Conservation (phyloP, 2,888 invertebrate genomes). For the Drosophila greeni region DNA sequence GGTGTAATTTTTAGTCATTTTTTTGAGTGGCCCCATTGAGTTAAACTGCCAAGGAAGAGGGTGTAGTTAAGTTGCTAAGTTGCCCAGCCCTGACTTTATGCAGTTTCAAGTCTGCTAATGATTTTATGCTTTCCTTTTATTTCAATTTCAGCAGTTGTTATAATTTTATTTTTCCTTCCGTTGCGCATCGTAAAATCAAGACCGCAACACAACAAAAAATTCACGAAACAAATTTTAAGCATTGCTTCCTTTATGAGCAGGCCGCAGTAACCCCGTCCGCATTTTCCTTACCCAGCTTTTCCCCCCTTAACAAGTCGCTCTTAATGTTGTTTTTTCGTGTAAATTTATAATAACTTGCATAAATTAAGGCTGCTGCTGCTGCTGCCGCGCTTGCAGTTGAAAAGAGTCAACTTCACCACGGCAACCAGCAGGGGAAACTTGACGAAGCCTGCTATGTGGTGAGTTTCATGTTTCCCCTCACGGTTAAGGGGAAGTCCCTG, state of each 20-base stretch:
- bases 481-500: slow-evolving; percentile 1
- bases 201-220: slow-evolving; percentile 37
- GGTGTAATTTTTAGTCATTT: neutral
- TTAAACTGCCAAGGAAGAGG: neutral
- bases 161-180: slow-evolving; percentile 42
- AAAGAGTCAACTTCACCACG: slow-evolving; percentile 45
- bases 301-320: slow-evolving; percentile 5
- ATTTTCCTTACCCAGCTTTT: neutral
- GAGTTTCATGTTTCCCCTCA: slow-evolving; percentile 8
- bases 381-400: slow-evolving; percentile 37
- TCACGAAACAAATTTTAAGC: slow-evolving; percentile 52
- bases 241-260: slow-evolving; percentile 57
- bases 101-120: slow-evolving; percentile 52
- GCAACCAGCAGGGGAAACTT: slow-evolving; percentile 42
- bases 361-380: slow-evolving; percentile 55
- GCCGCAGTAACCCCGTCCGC: slow-evolving; percentile 24
- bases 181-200: slow-evolving; percentile 39
- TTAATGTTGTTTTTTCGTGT: slow-evolving; percentile 72
- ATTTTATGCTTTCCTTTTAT: slow-evolving; percentile 60
- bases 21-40: neutral
- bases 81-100: slow-evolving; percentile 6
- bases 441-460: slow-evolving; percentile 33
- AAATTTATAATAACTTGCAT: slow-evolving; percentile 73
- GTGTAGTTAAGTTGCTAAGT: neutral
- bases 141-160: slow-evolving; percentile 40